Evolutionary conservation across 2,113 vertebrate genomes (phyloP), one percentile per base, ranked within the genome.

Genomic region (Chaetodon auriga): DNA sequence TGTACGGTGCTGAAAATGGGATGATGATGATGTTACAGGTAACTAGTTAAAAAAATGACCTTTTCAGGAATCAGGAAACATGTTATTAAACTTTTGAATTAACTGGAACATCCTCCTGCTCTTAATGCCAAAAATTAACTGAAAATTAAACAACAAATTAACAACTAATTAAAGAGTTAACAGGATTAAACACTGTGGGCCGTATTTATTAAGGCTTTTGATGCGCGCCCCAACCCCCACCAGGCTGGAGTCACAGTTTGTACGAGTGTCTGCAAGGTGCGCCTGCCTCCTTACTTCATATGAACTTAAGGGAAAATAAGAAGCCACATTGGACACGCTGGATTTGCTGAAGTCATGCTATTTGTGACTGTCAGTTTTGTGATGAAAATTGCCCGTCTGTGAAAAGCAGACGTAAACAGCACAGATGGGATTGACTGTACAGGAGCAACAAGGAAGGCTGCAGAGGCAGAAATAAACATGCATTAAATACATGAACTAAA

Each of bases 151-250:
- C 41, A 74, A 51, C 38, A 41, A 41, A 62, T 62, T 51, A 63
- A 25, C 35, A 41, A 25, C 36, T 41, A 6, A 41, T 6, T 41
- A 41, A 41, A 30, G 30, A 30, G 30, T 30, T 30, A 30, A 30
- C 30, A 78, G 54, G 76, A 78, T 69, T 51, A 49, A 51, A 60
- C 64, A 60, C 55, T 65, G 5, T 65, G 63, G 63, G 19, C 12
- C 5, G 19, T 19, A 43, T 64, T 64, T 64, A 25, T 21, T 65
- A n/a, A 15, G 43, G 64, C 45, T 66, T 10, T 48, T 66, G 12
- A 46, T 48, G 41, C 45, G 5, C 14, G 16, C 61, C 61, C 18
- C 63, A 21, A 46, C 23, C 13, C 25, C 13, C 43, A 62, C n/a
- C 54, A 57, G n/a, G 54, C 23, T 58, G 55, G 54, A 25, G 54